Evolutionary conservation across 2,888 invertebrate genomes (phyloP).

Genomic region (Oxytorus armatus): DNA sequence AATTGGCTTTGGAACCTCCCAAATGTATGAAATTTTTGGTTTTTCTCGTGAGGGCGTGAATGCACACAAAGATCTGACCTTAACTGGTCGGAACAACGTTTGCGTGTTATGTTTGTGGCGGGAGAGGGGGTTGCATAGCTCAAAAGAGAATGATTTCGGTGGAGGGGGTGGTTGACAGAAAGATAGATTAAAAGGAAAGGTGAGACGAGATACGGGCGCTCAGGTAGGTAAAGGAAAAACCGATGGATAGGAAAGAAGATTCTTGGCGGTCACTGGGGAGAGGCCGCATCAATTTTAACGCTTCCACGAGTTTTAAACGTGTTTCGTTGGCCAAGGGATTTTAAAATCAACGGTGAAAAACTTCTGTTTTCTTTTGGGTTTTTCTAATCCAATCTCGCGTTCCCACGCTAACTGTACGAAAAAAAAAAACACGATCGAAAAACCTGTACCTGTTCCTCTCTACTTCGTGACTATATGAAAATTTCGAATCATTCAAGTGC

Average conservation of each 20-base stretch:
- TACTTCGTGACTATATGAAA: no score
- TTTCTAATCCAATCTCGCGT: no score
- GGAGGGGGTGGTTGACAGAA: no score
- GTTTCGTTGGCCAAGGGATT: not conserved
- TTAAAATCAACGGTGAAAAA: no score
- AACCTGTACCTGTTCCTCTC: no score
- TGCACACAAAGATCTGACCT: not conserved
- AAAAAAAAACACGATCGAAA: no score
- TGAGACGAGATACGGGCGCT: conserved; percentile 36
- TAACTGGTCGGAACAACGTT: not conserved
- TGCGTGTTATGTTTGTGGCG: conserved; percentile 8
- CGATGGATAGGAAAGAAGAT: conserved; percentile 3
- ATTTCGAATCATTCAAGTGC: conserved; percentile 32
- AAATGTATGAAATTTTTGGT: no score
- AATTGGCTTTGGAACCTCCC: no score
- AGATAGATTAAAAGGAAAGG: conserved; percentile 27
- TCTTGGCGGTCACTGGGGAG: not conserved
- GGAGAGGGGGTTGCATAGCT: not conserved
- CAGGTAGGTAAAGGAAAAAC: conserved; percentile 58
- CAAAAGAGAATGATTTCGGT: conserved; percentile 14
- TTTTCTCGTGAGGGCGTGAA: no score
- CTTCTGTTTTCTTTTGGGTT: no score
- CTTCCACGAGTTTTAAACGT: conserved; percentile 2
- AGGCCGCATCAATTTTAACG: conserved; percentile 25
- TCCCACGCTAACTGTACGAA: no score